Evolutionary conservation across 2,888 invertebrate genomes (phyloP).

Genomic region (Clivina fossor): DNA sequence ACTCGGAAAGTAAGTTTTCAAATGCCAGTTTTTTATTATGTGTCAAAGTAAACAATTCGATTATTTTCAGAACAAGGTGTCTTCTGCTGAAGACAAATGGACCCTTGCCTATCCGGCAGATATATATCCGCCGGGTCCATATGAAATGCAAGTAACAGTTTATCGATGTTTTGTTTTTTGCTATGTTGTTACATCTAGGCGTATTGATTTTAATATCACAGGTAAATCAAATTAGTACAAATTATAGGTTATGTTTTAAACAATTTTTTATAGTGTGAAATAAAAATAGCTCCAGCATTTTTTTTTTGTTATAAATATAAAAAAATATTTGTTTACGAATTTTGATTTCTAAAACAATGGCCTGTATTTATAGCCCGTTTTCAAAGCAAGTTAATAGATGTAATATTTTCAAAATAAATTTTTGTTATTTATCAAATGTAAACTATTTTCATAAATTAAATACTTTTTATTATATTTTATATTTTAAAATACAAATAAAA

Average conservation of each 20-base stretch:
- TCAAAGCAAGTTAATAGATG: too few species aligned
- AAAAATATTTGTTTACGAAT: too few species aligned
- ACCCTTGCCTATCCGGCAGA: conserved; percentile 60
- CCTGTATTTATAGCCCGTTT: too few species aligned
- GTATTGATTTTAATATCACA: conserved; percentile 54
- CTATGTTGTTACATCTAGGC: conserved; percentile 51
- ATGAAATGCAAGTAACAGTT: conserved; percentile 61
- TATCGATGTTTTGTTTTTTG: conserved; percentile 52
- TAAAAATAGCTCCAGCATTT: too few species aligned
- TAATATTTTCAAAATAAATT: too few species aligned
- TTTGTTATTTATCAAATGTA: too few species aligned
- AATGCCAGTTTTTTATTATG: conserved; percentile 13
- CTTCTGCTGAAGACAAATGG: conserved; percentile 63
- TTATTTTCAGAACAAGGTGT: conserved; percentile 13
- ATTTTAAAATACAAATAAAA: too few species aligned
- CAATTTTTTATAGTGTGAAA: conserved; percentile 12
- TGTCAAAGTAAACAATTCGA: conserved; percentile 7
- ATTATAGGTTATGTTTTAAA: not conserved
- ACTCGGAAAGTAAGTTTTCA: conserved; percentile 52
- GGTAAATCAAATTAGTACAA: conserved; percentile 48
- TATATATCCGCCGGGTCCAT: conserved; percentile 60
- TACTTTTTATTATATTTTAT: too few species aligned
- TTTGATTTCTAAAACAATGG: too few species aligned
- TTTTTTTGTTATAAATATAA: too few species aligned
- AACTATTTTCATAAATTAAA: too few species aligned